Base-by-base conservation (phyloP, 2,888 invertebrate genomes). In the Perithous albicinctus region DNA sequence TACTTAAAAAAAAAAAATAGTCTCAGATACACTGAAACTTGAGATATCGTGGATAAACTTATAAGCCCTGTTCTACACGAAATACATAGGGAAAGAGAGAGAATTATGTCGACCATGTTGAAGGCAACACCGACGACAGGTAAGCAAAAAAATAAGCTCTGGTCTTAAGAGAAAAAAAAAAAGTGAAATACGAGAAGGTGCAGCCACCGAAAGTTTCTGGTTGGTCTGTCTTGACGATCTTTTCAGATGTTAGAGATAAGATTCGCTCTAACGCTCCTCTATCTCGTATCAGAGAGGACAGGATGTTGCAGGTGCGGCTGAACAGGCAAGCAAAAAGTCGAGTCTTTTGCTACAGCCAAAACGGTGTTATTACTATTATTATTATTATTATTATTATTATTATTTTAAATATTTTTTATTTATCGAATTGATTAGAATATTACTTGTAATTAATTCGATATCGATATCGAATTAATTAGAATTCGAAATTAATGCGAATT, bases 311-410 rank as follows among this genome's bases (percentile, higher is more conserved):
- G 66, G 12, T n/a, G n/a, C 3, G 35, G 64, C 35, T 41, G 72
- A 26, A 56, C 64, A 56, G 66, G 66, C 63, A 54, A 72, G 72
- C 66, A 46, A 78, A 61, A 67, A 70, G 6, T 77, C 12, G 70
- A 77, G 70, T 70, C 63, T 35, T 54, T 70, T 54, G 15, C 63
- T 43, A 41, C 63, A 48, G 35, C 38, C 61, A n/a, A n/a, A n/a
- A n/a, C n/a, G n/a, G n/a, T n/a, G n/a, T n/a, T n/a, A n/a, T n/a
- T n/a, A n/a, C n/a, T n/a, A n/a, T n/a, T n/a, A n/a, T n/a, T n/a
- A n/a, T n/a, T n/a, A n/a, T n/a, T n/a, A n/a, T n/a, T n/a, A n/a
- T n/a, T n/a, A n/a, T n/a, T n/a, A n/a, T n/a, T n/a, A n/a, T n/a
- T n/a, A n/a, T n/a, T n/a, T n/a, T n/a, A n/a, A n/a, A n/a, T n/a